Evolutionary conservation across 2,888 invertebrate genomes (phyloP), one percentile per base, ranked within the genome.

Genomic region (Euplagia quadripunctaria): DNA sequence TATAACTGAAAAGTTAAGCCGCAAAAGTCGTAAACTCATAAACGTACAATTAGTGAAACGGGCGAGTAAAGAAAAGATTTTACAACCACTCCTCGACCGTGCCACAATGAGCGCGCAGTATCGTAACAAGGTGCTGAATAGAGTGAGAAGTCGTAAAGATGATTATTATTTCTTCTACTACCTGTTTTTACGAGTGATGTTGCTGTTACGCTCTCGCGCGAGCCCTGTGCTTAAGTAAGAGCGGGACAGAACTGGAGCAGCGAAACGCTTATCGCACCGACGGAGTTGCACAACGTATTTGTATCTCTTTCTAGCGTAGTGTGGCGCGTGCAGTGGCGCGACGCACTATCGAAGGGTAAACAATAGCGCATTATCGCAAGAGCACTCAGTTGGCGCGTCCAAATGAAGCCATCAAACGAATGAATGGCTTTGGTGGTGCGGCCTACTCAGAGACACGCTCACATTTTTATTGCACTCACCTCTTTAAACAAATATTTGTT

Each of bases 161-260:
- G 96, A 96, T 96, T 96, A 96, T 96, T 96, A 96, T 96, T 96
- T 96, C 96, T 95, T 95, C 96, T 96, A 96, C 96, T 96, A 96
- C 96, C 96, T 96, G 96, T 96, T 96, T 96, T 96, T 96, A 95
- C 94, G 95, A 94, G 91, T 88, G 87, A 86, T 91, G 83, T 86
- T 85, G 86, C 91, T 88, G 85, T 95, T 92, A 87, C 94, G 83
- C 83, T 96, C 92, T 81, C 86, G 78, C 93, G 82, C 86, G 80
- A 17, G 76, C 65, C 64, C 73, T 73, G 66, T 74, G 77, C 76
- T 79, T 82, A 81, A 69, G 93, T 76, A 86, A 72, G 93, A 95
- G 89, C 81, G 93, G 85, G 94, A 94, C 82, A 87, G 92, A 78
- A 78, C 79, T 88, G 80, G 86, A 84, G 89, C 89, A 85, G 92